Evolutionary conservation across 2,113 vertebrate genomes (phyloP).

Genomic region (Heterotis niloticus): DNA sequence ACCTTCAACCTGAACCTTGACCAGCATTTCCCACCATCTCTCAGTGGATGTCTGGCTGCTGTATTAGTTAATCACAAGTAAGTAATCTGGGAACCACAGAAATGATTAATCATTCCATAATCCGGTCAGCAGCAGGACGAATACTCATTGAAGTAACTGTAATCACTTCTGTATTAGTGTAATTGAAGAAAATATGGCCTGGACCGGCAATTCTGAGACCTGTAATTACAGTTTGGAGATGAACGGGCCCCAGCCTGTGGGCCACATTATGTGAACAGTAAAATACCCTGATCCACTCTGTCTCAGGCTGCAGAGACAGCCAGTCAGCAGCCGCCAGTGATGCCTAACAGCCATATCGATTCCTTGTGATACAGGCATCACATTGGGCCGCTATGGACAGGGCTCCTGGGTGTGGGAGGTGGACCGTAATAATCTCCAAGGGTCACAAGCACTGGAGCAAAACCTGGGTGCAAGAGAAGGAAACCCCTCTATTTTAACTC

Average conservation of each 20-base stretch:
- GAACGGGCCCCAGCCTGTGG: background rate
- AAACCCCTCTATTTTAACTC: background rate
- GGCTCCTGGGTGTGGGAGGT: background rate
- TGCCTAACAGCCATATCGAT: background rate
- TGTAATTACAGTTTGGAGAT: conserved; percentile 28
- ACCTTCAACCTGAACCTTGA: background rate
- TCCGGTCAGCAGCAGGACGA: conserved; percentile 39
- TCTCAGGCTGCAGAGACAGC: background rate
- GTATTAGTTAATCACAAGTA: background rate
- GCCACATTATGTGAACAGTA: background rate
- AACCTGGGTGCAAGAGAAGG: background rate
- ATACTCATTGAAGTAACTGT: conserved; percentile 46
- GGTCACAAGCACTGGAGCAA: background rate
- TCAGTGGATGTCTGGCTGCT: background rate
- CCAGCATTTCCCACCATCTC: background rate
- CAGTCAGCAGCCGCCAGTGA: background rate
- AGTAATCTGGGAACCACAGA: background rate
- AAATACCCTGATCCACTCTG: background rate
- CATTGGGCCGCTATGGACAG: background rate
- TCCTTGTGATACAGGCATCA: background rate
- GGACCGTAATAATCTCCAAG: background rate
- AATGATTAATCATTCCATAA: conserved; percentile 36
- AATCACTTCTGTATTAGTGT: conserved; percentile 50
- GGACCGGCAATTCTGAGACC: conserved; percentile 37
- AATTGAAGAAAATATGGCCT: conserved; percentile 41